Conservation (phyloP, 2,113 vertebrate species). For the Ailurus styani region DNA sequence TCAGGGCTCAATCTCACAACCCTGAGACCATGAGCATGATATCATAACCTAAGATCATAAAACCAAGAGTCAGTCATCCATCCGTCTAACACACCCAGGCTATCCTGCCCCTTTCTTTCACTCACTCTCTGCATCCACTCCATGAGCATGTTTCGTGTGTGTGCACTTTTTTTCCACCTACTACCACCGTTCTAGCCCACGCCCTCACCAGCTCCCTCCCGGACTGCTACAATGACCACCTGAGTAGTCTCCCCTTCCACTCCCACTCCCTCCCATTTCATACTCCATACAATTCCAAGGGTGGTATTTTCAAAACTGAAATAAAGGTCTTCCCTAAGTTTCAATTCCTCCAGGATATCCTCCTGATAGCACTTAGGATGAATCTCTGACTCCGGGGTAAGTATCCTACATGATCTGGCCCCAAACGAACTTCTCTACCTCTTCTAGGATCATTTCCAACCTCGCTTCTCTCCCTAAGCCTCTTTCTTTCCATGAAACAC, state of each 20-base stretch:
- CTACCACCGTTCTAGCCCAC: background rate
- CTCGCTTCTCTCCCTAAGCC: background rate
- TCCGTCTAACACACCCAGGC: background rate
- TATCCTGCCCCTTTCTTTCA: background rate
- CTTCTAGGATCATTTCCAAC: background rate
- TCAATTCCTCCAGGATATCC: background rate
- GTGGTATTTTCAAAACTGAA: background rate
- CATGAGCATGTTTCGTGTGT: background rate
- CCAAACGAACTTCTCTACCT: background rate
- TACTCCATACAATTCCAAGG: background rate
- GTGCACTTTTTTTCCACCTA: background rate
- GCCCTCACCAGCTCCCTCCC: rapidly evolving
- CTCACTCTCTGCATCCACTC: background rate
- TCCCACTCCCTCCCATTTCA: background rate
- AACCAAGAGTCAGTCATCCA: background rate
- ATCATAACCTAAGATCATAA: background rate
- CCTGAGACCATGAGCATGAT: too few relatives aligned
- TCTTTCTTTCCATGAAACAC: background rate
- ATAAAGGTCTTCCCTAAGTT: background rate
- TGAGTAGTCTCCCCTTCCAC: background rate
- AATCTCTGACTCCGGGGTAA: background rate
- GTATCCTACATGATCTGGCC: background rate
- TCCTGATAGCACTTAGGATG: background rate
- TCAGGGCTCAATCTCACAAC: background rate
- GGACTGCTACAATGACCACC: background rate